Conservation (phyloP, 2,888 invertebrate genomes). For the Agonopterix alstromeriana region DNA sequence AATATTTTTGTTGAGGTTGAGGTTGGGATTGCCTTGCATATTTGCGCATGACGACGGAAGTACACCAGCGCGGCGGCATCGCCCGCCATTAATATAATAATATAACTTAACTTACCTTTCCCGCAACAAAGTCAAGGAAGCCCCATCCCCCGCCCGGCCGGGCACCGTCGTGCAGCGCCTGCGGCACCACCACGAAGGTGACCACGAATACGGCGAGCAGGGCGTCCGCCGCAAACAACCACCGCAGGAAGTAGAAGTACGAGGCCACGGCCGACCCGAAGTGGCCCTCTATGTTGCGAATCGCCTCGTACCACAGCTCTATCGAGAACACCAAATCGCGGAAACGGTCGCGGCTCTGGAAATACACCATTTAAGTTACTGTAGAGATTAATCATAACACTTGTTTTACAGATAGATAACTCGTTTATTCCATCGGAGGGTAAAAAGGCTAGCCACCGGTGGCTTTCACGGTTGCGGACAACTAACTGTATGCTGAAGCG, state of each 20-base stretch:
- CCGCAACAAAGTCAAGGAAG: slow-evolving; percentile 42
- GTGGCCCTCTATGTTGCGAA: slow-evolving; percentile 86
- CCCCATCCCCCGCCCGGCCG: slow-evolving; percentile 6
- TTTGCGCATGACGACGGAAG: too few species aligned
- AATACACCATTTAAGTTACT: background rate
- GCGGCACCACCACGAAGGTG: slow-evolving; percentile 77
- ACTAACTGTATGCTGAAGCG: too few species aligned
- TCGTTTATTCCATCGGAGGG: too few species aligned
- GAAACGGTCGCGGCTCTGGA: slow-evolving; percentile 51
- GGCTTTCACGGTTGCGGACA: too few species aligned
- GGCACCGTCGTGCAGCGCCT: slow-evolving; percentile 52
- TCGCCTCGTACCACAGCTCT: slow-evolving; percentile 84
- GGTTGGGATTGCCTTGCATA: too few species aligned
- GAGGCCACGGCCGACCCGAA: slow-evolving; percentile 88
- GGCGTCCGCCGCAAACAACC: slow-evolving; percentile 82
- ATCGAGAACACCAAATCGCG: slow-evolving; percentile 78
- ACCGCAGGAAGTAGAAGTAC: slow-evolving; percentile 86
- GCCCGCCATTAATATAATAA: too few species aligned
- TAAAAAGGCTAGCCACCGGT: too few species aligned
- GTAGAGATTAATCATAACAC: background rate
- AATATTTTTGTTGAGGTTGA: too few species aligned
- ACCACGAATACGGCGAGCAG: slow-evolving; percentile 74
- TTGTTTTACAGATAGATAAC: too few species aligned
- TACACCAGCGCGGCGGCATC: too few species aligned
- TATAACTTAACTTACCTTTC: slow-evolving; percentile 41